phyloP scores from a whole-genome alignment of 2,113 vertebrate species.

The Pionites leucogaster region DNA sequence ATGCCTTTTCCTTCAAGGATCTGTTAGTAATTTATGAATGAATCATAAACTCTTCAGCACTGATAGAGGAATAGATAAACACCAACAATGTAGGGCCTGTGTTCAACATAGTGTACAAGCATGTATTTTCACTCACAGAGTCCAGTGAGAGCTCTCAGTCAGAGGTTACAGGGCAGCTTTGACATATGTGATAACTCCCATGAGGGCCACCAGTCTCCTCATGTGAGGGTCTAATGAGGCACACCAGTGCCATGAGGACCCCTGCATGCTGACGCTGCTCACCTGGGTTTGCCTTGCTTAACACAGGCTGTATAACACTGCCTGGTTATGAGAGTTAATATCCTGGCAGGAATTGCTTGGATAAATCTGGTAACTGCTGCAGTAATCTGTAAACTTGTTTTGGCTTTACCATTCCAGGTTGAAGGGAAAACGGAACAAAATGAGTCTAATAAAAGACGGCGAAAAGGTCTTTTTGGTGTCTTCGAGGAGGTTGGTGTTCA shows the following conservation, averaged over 20 bases:
- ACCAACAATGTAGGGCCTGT: fast-evolving
- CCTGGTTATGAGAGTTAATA: not conserved
- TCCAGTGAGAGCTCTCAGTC: not conserved
- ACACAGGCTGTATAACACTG: not conserved
- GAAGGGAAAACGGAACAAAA: slow-evolving; percentile 83
- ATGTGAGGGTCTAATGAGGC: fast-evolving
- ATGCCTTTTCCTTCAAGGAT: not conserved
- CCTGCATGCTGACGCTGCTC: fast-evolving
- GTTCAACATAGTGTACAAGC: not conserved
- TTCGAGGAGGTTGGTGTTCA: slow-evolving; percentile 85
- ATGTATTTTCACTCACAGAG: not conserved
- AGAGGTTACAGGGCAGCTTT: not conserved
- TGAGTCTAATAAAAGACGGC: slow-evolving; percentile 88
- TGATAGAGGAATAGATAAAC: not conserved
- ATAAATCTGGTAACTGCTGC: not conserved
- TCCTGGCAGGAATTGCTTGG: not conserved
- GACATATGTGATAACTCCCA: fast-evolving
- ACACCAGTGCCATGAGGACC: fast-evolving
- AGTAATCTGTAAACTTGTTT: not conserved
- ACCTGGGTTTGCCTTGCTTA: not conserved
- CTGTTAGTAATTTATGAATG: not conserved
- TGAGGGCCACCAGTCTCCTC: fast-evolving
- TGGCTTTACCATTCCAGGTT: slow-evolving; percentile 72
- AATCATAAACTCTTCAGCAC: not conserved
- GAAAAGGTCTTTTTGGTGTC: slow-evolving; percentile 76